Conservation (phyloP, 2,797 vertebrate species). For the Platyrinchus mystaceus region DNA sequence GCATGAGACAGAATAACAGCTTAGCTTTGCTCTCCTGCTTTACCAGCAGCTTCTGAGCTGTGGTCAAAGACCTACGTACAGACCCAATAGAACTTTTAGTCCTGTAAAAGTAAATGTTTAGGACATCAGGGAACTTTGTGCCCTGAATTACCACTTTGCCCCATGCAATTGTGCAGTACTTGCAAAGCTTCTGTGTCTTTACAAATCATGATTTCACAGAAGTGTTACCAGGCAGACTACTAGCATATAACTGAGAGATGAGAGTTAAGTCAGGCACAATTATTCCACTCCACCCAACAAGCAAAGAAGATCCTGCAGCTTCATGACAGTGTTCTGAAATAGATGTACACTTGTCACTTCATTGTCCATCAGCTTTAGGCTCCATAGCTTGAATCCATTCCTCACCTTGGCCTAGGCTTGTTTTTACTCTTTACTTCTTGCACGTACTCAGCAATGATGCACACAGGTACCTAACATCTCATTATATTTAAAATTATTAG, state of each 20-base stretch:
- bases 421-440: background rate
- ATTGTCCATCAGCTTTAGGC: background rate
- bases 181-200: constrained; percentile 10
- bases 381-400: background rate
- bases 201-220: background rate
- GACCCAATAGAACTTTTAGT: background rate
- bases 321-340: constrained; percentile 23
- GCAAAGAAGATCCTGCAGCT: constrained; percentile 10
- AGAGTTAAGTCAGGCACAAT: constrained; percentile 9
- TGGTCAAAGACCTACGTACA: background rate
- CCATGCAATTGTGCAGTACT: background rate
- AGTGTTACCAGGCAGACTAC: background rate
- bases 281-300: constrained; percentile 27
- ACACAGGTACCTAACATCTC: background rate
- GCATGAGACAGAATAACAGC: background rate
- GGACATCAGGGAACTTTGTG: background rate
- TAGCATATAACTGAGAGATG: background rate
- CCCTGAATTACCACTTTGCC: background rate
- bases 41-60: background rate
- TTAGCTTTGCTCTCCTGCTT: background rate
- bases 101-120: background rate
- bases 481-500: background rate
- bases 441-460: background rate
- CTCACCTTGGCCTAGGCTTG: background rate
- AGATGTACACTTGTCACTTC: constrained; percentile 17